Conservation (phyloP, 2,797 vertebrate species). For the Cryptoprocta ferox region DNA sequence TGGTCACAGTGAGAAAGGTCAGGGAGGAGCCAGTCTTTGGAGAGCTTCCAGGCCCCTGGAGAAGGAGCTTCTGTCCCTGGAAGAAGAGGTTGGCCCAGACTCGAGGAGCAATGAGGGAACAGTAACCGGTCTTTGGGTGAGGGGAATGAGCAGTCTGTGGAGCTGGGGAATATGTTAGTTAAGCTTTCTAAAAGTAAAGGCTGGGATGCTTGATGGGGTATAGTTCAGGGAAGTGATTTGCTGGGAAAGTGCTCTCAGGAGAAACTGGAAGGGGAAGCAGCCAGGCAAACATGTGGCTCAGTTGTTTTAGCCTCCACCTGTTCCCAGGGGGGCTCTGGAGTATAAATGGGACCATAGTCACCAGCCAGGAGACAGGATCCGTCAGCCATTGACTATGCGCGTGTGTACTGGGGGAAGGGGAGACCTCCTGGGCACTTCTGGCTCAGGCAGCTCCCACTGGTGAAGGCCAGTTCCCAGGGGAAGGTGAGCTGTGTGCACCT, state of each 20-base stretch:
- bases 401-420: too few species aligned
- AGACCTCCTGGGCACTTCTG: not conserved
- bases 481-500: not conserved
- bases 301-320: not conserved
- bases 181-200: not conserved
- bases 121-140: not conserved
- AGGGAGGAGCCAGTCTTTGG: not conserved
- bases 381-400: not conserved
- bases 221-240: not conserved
- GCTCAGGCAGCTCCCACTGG: not conserved
- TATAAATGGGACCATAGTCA: accelerated
- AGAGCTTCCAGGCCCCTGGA: not conserved
- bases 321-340: not conserved
- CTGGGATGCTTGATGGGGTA: not conserved
- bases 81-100: not conserved
- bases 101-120: not conserved
- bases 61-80: not conserved
- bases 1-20: not conserved
- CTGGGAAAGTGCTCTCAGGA: not conserved
- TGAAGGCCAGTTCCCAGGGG: not conserved
- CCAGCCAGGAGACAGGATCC: not conserved
- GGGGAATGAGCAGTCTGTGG: too few species aligned
- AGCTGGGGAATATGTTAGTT: too few species aligned
- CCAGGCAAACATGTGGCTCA: not conserved
- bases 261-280: not conserved